Base-by-base conservation (phyloP, 2,888 invertebrate genomes). In the Aproaerema taeniolella region DNA sequence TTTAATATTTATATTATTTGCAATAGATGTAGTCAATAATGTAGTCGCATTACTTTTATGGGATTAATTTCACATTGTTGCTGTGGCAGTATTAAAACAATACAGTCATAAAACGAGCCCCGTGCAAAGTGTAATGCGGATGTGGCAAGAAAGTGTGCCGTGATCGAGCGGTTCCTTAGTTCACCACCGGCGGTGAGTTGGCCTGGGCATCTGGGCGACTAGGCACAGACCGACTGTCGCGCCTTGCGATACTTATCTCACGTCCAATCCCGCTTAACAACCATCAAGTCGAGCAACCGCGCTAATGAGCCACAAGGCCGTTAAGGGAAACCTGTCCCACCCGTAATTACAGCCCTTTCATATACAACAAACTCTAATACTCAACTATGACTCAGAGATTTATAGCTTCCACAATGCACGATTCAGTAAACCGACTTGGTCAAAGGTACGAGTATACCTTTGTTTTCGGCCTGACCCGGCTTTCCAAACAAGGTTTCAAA, bases 141-240 rank as follows among this genome's bases (percentile, higher is more conserved):
- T 76, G 65, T 64, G 60, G 64, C 66, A 75, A 67, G 77, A 79
- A 83, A 82, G 82, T 82, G 66, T 75, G 79, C 60, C 80, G 67
- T 58, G 61, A n/a, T n/a, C n/a, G n/a, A n/a, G 57, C 65, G 57
- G 55, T 55, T 46, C 25, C 26, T n/a, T 42, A 54, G 59, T 65
- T 62, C 54, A 34, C 34, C 33, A 24, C 17, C 24, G 14, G 2
- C 12, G 31, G 20, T 9, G 26, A 26, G 34, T 25, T 34, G 20
- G 7, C 20, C 20, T 6, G 5, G 20, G 24, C 10, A 7, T 10
- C 31, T 1, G 31, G 58, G n/a, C n/a, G n/a, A n/a, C n/a, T n/a
- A n/a, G n/a, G 59, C 59, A 67, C 64, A 63, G 58, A 64, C 55
- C 49, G 46, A 47, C 47, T 48, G 57, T 56, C 61, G 57, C 59